Base-by-base conservation (phyloP, 2,113 vertebrate species). In the Argyrosomus japonicus region DNA sequence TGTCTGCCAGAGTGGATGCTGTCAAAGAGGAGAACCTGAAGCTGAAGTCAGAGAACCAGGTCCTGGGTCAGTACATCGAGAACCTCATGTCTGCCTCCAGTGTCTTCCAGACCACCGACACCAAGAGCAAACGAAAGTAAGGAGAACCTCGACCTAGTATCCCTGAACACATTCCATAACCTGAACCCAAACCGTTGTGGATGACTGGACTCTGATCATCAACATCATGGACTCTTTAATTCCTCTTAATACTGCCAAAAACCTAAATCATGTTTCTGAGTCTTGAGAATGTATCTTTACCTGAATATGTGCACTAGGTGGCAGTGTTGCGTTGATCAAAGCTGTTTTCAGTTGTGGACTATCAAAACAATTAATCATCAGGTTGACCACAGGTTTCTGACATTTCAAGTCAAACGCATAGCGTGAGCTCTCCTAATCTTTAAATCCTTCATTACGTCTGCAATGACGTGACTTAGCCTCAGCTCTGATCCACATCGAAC, bases 21-120 rank as follows among this genome's bases (percentile, higher is more conserved):
- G 98, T 99, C 82, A 99, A 99, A 88, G 98, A 99, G 96, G 98
- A 99, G 95, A 99, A 99, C 93, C 95, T 99, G 91, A 99, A 99
- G 95, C 94, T 99, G 74, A 99, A 99, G 94, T 99, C 98, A 18
- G 98, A 99, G 96, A 99, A 99, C 92, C 98, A 99, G 96, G 98
- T 99, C 91, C 96, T 99, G 27, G 98, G 98, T 90, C 98, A 99
- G 83, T 99, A 99, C 95, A 99, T 99, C 81, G 98, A 99, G 95
- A 99, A 99, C 91, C 97, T 99, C 78, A 99, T 93, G 91, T 91
- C 91, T 5, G 90, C 90, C 43, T 92, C 98, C 93, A 99, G 83
- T 14, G 92, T 91, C 23, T 92, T 99, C 91, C 98, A 99, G 94
- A 99, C 98, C 88, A 99, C 98, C 65, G 98, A 99, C 93, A 97